phyloP scores from a whole-genome alignment of 2,113 vertebrate genomes.

The Caloenas nicobarica region DNA sequence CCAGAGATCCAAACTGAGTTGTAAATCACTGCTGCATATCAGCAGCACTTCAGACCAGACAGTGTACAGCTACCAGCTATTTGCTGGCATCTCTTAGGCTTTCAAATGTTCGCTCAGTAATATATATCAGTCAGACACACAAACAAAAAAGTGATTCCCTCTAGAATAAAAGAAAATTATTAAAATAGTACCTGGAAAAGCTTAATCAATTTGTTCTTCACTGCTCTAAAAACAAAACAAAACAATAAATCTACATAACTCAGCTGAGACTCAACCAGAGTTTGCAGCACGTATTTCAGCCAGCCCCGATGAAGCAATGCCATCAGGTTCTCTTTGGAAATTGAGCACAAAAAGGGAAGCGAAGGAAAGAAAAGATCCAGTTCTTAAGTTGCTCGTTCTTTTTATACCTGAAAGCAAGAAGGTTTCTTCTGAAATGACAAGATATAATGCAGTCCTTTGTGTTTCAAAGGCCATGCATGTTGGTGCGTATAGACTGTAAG shows the following conservation, averaged over 20 bases:
- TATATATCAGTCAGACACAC: not conserved
- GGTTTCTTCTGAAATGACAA: not conserved
- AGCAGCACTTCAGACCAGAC: not conserved
- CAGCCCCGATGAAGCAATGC: not conserved
- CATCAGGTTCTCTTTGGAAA: not conserved
- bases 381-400: not conserved
- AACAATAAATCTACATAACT: not conserved
- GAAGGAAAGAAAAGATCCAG: not conserved
- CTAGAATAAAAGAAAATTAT: not conserved
- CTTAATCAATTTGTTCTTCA: not conserved
- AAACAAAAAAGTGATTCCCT: not conserved
- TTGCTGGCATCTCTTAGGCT: not conserved
- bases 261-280: not conserved
- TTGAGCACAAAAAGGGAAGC: not conserved
- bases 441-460: not conserved
- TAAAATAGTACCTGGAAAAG: too few relatives aligned
- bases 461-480: not conserved
- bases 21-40: not conserved
- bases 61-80: not conserved
- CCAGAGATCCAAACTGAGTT: not conserved
- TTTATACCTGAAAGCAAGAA: not conserved
- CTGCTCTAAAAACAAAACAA: not conserved
- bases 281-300: not conserved
- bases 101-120: not conserved
- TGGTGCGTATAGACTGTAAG: not conserved